phyloP scores from a whole-genome alignment of 2,797 vertebrate genomes.

The Argentina silus region DNA sequence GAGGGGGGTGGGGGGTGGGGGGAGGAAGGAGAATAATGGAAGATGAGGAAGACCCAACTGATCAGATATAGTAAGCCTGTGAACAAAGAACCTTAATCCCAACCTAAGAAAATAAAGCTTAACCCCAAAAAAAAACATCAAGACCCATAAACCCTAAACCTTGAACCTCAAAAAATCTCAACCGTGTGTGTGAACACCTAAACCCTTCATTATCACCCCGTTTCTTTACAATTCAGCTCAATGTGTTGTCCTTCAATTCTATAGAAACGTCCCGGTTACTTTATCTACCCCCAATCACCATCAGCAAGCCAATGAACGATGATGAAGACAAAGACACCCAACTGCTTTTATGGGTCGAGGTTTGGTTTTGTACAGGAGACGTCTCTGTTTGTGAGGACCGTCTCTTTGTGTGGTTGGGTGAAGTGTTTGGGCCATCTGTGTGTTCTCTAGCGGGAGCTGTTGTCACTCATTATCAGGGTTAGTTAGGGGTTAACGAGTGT shows the following conservation, averaged over 20 bases:
- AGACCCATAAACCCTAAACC: not conserved
- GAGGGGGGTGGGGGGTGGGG: not conserved
- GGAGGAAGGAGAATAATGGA: not conserved
- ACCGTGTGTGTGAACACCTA: too few relatives aligned
- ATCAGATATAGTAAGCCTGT: not conserved
- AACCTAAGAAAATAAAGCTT: not conserved
- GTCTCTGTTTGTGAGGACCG: slow-evolving; percentile 34
- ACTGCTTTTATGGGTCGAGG: slow-evolving; percentile 8
- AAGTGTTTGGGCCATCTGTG: slow-evolving; percentile 34
- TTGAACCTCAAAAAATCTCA: not conserved
- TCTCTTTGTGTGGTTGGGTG: slow-evolving; percentile 11
- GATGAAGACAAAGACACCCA: slow-evolving; percentile 12
- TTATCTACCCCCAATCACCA: slow-evolving; percentile 12
- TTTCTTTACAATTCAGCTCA: too few relatives aligned
- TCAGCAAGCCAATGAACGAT: not conserved
- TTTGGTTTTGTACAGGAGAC: slow-evolving; percentile 8
- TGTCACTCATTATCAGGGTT: slow-evolving; percentile 56
- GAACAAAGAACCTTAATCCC: not conserved
- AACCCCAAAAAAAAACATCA: not conserved
- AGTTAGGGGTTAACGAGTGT: slow-evolving; percentile 64
- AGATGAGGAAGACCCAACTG: not conserved
- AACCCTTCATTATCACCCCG: too few relatives aligned
- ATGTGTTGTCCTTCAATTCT: not conserved
- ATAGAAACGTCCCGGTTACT: not conserved
- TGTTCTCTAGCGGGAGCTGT: slow-evolving; percentile 32